Conservation (phyloP, 2,113 vertebrate species). For the Copsychus sechellarum region DNA sequence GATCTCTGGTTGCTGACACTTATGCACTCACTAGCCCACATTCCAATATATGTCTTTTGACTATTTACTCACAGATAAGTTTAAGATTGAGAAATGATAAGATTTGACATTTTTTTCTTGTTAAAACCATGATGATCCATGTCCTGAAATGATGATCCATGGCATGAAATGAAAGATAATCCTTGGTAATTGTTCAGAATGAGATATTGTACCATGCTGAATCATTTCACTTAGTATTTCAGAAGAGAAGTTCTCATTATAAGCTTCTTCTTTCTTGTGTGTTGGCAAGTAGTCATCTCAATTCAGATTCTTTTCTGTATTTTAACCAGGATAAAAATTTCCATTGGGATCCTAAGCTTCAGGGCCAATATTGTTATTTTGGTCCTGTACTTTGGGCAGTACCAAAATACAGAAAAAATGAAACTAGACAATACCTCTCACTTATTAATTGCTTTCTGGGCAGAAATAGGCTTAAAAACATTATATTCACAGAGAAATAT, state of each 20-base stretch:
- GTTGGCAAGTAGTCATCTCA: background rate
- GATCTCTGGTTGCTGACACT: background rate
- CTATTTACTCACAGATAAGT: background rate
- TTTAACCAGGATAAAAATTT: background rate
- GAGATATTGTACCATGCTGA: background rate
- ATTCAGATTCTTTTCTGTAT: background rate
- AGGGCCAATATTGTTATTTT: background rate
- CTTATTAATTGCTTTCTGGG: background rate
- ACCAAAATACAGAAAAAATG: background rate
- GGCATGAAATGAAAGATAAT: background rate
- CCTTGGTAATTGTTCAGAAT: background rate
- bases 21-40: background rate
- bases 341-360: background rate
- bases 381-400: background rate
- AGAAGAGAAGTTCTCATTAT: background rate
- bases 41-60: background rate
- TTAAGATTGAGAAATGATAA: background rate
- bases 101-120: background rate
- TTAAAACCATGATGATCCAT: background rate
- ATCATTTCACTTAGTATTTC: background rate
- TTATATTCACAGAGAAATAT: background rate
- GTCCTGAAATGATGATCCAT: too few species aligned
- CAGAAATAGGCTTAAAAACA: background rate
- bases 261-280: background rate
- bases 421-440: background rate